Percentiles rank a stretch among this genome's conserved stretches.
Evolutionary conservation across 2,888 invertebrate species (phyloP).

Genomic region (Lasioglossum morio): DNA sequence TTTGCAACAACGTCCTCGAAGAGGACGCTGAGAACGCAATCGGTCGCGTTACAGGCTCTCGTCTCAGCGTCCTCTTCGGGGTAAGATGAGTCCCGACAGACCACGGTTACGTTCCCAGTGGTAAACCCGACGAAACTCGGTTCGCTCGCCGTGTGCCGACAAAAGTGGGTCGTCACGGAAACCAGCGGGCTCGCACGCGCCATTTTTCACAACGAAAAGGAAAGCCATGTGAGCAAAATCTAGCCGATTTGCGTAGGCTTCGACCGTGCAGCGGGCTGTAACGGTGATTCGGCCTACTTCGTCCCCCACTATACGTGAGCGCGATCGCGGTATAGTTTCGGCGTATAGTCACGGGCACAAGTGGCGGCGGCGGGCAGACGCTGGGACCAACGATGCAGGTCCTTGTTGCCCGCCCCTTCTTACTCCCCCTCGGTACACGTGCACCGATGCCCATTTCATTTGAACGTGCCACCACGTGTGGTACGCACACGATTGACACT

Average conservation of each 20-base stretch:
- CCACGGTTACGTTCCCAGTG: not conserved
- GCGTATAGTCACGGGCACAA: conserved; percentile 64
- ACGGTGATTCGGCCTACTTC: conserved; percentile 84
- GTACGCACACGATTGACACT: conserved; percentile 1
- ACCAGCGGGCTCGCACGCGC: conserved; percentile 80
- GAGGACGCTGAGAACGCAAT: not conserved
- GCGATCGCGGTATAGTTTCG: conserved; percentile 76
- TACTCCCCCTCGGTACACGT: conserved; percentile 7
- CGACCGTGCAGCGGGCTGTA: conserved; percentile 81
- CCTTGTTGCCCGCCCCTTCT: not conserved
- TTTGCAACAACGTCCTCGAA: not conserved
- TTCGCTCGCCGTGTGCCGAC: not conserved
- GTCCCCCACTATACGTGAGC: conserved; percentile 68
- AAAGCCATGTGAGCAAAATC: conserved; percentile 83
- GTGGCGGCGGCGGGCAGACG: conserved; percentile 46
- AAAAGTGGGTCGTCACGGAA: conserved; percentile 79
- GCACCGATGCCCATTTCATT: conserved; percentile 7
- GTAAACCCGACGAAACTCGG: not conserved
- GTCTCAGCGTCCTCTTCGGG: not conserved
- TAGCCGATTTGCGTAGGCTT: conserved; percentile 73
- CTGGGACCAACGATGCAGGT: conserved; percentile 40
- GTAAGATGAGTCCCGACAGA: not conserved
- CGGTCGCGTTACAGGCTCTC: not conserved
- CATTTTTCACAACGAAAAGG: conserved; percentile 85
- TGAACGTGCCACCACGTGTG: conserved; percentile 9